A percentile compares a stretch with the other conserved stretches of the same genome.
These are phyloP conservation scores for Zelostemma sp. DNA, from an alignment of 1,140 invertebrate genomes.

Conservation along the genomic window DNA sequence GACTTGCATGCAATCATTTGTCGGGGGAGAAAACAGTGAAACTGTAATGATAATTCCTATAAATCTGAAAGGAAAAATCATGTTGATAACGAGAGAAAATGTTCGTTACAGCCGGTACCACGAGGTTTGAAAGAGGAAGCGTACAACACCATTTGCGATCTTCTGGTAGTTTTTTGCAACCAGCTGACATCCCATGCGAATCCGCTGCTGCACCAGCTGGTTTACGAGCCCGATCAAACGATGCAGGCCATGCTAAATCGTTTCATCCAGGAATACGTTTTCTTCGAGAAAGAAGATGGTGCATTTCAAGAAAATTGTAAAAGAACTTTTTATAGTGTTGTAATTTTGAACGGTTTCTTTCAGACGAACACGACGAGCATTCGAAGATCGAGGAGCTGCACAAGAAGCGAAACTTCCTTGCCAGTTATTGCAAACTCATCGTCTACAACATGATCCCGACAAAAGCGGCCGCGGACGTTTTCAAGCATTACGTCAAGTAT, in stretches of 20 bases:
- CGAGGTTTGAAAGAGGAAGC: slow-evolving; percentile 73
- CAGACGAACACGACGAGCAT: slow-evolving; percentile 91
- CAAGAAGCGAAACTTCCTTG: slow-evolving; percentile 94
- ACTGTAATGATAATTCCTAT: slow-evolving; percentile 29
- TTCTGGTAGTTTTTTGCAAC: slow-evolving; percentile 94
- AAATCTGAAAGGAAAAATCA: neutral
- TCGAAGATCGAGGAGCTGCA: slow-evolving; percentile 95
- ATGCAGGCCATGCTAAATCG: slow-evolving; percentile 88
- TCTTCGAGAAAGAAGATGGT: slow-evolving; percentile 88
- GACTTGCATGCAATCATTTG: slow-evolving; percentile 79
- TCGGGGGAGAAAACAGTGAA: slow-evolving; percentile 47
- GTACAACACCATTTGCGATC: slow-evolving; percentile 94
- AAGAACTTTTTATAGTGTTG: neutral
- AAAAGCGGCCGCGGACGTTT: slow-evolving; percentile 91
- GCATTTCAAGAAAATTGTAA: slow-evolving; percentile 20
- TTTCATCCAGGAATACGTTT: slow-evolving; percentile 95
- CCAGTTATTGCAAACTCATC: slow-evolving; percentile 97
- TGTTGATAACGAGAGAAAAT: neutral
- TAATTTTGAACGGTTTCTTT: slow-evolving; percentile 47
- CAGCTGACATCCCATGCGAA: slow-evolving; percentile 77
- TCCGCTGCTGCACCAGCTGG: slow-evolving; percentile 78
- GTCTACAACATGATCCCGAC: slow-evolving; percentile 97
- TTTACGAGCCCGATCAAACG: slow-evolving; percentile 85
- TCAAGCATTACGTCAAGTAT: slow-evolving; percentile 98
- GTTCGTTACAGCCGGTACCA: slow-evolving; percentile 40